A percentile compares a stretch with the other conserved stretches of the same genome.
These are phyloP conservation scores for Selenia dentaria DNA, from an alignment of 2,888 invertebrate genomes.

Conservation along the genomic window DNA sequence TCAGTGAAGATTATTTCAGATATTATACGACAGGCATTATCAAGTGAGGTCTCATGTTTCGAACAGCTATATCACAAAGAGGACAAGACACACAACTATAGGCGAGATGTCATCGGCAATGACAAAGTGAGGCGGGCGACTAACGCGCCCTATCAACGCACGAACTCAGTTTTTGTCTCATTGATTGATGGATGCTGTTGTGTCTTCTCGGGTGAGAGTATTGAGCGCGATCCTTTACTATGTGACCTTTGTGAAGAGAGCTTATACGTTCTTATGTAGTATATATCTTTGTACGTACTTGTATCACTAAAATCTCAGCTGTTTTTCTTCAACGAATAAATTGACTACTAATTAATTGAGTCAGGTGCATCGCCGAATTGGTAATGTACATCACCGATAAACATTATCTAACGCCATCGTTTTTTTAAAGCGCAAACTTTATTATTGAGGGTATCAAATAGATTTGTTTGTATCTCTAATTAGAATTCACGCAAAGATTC, in stretches of 20 bases:
- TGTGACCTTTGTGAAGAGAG: constrained; percentile 16
- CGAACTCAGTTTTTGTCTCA: constrained; percentile 63
- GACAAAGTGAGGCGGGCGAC: constrained; percentile 57
- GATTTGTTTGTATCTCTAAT: too few relatives aligned
- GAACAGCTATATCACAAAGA: not conserved
- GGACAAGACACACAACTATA: constrained; percentile 6
- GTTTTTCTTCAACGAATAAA: too few relatives aligned
- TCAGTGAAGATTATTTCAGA: too few relatives aligned
- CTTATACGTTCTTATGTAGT: not conserved
- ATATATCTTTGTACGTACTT: not conserved
- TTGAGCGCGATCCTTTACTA: constrained; percentile 27
- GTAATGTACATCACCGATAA: too few relatives aligned
- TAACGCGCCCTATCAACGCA: constrained; percentile 64
- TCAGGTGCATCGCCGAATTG: too few relatives aligned
- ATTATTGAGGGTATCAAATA: too few relatives aligned
- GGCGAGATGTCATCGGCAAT: constrained; percentile 40
- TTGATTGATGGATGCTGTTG: constrained; percentile 67
- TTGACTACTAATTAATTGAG: too few relatives aligned
- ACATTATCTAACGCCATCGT: too few relatives aligned
- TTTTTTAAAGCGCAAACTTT: too few relatives aligned
- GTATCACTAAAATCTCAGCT: too few relatives aligned
- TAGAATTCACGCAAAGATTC: too few relatives aligned
- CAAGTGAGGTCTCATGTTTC: not conserved
- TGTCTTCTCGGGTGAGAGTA: constrained; percentile 30
- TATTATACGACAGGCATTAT: too few relatives aligned